Percentiles rank a stretch among this genome's conserved stretches.
Evolutionary conservation across 2,113 vertebrate species (phyloP).

Genomic region (Mustela lutreola): DNA sequence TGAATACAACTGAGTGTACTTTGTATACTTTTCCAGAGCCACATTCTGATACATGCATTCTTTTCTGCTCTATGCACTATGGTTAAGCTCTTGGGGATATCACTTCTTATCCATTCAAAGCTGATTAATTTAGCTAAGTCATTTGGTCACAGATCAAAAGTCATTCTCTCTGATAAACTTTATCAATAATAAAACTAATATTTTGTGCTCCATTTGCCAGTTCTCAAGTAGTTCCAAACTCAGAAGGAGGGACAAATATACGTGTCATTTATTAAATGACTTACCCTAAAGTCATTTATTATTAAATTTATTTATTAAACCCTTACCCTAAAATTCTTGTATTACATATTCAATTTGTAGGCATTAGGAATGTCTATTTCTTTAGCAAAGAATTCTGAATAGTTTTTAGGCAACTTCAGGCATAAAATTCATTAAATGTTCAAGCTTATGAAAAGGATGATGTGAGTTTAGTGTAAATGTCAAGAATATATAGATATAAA

Average conservation of each 20-base stretch:
- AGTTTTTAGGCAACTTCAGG: neutral
- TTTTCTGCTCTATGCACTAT: neutral
- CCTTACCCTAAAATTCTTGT: neutral
- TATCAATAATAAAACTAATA: neutral
- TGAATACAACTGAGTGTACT: neutral
- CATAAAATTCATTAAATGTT: slow-evolving; percentile 9
- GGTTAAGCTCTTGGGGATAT: neutral
- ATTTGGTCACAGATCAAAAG: neutral
- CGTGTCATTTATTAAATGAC: neutral
- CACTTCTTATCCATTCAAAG: neutral
- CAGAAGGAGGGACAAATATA: neutral
- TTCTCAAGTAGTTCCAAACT: slow-evolving; percentile 3
- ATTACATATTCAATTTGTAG: neutral
- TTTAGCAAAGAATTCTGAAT: neutral
- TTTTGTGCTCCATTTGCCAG: neutral
- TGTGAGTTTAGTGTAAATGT: neutral
- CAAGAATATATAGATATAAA: neutral
- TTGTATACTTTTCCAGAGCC: neutral
- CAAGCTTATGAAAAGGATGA: neutral
- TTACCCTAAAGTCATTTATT: too few species aligned
- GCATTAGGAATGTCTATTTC: neutral
- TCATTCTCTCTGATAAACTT: neutral
- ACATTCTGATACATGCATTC: accelerated
- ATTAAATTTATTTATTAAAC: neutral
- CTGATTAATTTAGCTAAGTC: neutral